A percentile compares a stretch with the other conserved stretches of the same genome.
Evolutionary conservation across 2,888 invertebrate species (phyloP).

Genomic region (Plagodis dolabraria): DNA sequence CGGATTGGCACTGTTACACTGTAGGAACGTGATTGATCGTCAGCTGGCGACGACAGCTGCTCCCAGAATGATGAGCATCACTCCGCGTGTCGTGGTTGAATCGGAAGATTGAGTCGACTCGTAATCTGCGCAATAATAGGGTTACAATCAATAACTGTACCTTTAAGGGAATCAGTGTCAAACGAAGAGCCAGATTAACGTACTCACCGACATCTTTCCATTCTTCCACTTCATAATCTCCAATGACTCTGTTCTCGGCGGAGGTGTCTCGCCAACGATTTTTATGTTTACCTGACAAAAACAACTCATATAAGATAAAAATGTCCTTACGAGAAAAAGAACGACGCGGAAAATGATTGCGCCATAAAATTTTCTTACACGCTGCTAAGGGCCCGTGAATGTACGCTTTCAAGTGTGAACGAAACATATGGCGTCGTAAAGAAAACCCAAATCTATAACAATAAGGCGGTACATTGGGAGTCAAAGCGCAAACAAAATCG

Average conservation of each 20-base stretch:
- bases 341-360: slow-evolving; percentile 58
- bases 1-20: slow-evolving; percentile 66
- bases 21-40: slow-evolving; percentile 46
- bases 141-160: slow-evolving; percentile 9
- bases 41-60: slow-evolving; percentile 64
- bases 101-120: slow-evolving; percentile 76
- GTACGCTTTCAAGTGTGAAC: slow-evolving; percentile 66
- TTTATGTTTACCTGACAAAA: slow-evolving; percentile 82
- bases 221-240: slow-evolving; percentile 90
- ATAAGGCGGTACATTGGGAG: slow-evolving; percentile 76
- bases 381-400: slow-evolving; percentile 61
- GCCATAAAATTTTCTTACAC: slow-evolving; percentile 61
- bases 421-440: slow-evolving; percentile 70
- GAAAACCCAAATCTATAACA: slow-evolving; percentile 77
- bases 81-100: slow-evolving; percentile 46
- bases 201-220: slow-evolving; percentile 89
- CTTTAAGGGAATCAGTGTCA: background rate
- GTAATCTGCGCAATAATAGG: slow-evolving; percentile 61
- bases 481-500: slow-evolving; percentile 82
- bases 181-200: background rate
- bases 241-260: slow-evolving; percentile 86
- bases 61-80: slow-evolving; percentile 50
- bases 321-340: slow-evolving; percentile 47
- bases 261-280: slow-evolving; percentile 84
- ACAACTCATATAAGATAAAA: slow-evolving; percentile 48